Conservation (phyloP, 1,140 invertebrate species). For the Lycorma delicatula region DNA sequence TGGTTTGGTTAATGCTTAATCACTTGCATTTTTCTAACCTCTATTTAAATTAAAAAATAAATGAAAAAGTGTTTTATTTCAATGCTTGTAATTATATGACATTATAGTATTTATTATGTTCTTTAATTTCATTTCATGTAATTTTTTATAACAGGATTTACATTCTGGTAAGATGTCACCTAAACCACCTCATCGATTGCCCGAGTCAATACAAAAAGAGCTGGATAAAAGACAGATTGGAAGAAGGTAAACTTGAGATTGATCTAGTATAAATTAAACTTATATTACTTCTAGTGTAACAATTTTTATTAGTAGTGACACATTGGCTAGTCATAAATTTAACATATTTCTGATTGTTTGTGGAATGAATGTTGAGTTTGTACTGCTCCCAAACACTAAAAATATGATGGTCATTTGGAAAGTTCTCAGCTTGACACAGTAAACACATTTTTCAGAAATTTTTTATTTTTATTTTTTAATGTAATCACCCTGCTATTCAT, state of each 20-base stretch:
- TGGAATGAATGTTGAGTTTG: background rate
- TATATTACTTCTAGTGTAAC: background rate
- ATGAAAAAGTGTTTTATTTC: too few species aligned
- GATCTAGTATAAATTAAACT: background rate
- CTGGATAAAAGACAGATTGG: constrained; percentile 49
- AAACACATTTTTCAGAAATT: too few species aligned
- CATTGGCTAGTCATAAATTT: background rate
- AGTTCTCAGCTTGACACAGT: background rate
- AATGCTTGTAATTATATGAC: too few species aligned
- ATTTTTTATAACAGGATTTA: too few species aligned
- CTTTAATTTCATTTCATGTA: too few species aligned
- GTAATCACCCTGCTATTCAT: too few species aligned
- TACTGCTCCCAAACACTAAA: background rate
- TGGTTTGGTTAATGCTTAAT: too few species aligned
- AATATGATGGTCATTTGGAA: background rate
- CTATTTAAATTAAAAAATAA: too few species aligned
- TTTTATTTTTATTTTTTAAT: too few species aligned
- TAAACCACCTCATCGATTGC: constrained; percentile 34
- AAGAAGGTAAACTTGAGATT: constrained; percentile 32
- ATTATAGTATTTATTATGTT: too few species aligned
- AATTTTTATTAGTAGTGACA: background rate
- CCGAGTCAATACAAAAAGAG: constrained; percentile 48
- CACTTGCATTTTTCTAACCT: too few species aligned
- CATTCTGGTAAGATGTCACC: constrained; percentile 30
- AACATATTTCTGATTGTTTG: background rate